Conservation (phyloP, 1,140 invertebrate genomes). For the Ostrea edulis region DNA sequence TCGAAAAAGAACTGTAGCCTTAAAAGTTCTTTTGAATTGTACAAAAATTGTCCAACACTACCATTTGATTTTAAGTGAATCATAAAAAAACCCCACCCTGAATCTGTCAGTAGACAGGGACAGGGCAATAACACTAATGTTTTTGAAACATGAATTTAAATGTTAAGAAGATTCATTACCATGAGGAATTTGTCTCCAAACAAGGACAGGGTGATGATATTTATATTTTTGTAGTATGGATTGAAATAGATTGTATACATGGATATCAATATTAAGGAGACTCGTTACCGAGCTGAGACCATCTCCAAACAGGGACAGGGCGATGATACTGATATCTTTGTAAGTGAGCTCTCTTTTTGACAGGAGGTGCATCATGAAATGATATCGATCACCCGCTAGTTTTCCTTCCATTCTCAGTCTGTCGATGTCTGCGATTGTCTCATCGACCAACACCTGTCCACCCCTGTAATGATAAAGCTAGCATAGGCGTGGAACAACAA, state of each 20-base stretch:
- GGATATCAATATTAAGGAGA: too few relatives aligned
- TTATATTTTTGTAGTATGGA: conserved; percentile 82
- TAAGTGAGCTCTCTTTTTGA: conserved; percentile 77
- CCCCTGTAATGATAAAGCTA: conserved; percentile 53
- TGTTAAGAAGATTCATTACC: too few relatives aligned
- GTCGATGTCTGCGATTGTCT: conserved; percentile 66
- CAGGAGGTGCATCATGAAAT: conserved; percentile 80
- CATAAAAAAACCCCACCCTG: too few relatives aligned
- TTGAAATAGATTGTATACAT: too few relatives aligned
- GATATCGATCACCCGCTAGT: conserved; percentile 76
- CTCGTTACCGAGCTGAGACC: conserved; percentile 90
- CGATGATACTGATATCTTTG: conserved; percentile 87
- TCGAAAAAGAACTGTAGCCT: too few relatives aligned
- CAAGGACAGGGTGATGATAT: conserved; percentile 89
- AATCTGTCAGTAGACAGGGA: too few relatives aligned
- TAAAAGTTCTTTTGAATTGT: too few relatives aligned
- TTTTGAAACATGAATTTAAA: too few relatives aligned
- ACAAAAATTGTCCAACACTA: too few relatives aligned
- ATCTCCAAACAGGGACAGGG: conserved; percentile 90
- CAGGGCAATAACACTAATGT: too few relatives aligned
- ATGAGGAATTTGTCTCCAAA: conserved; percentile 88
- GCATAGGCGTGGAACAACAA: not conserved
- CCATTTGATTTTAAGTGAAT: too few relatives aligned
- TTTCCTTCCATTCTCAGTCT: conserved; percentile 67
- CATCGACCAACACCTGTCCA: conserved; percentile 67